Base-by-base conservation (phyloP, 23 tunicate species). In the Ciona savignyi region DNA sequence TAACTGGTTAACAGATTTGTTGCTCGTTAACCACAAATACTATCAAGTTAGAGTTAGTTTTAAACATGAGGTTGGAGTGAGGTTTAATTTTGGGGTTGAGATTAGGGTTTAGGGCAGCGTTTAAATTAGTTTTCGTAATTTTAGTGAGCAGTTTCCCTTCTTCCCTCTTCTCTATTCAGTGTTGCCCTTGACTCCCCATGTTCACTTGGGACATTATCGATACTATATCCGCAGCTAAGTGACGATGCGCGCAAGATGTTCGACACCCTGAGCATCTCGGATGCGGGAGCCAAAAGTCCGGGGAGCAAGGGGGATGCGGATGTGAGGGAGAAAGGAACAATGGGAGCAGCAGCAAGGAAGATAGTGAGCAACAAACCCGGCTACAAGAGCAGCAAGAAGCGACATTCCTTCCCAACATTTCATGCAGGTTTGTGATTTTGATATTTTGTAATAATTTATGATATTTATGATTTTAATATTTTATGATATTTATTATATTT, bases 361-460 rank as follows among this genome's bases (percentile, higher is more conserved):
- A 56, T 68, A 15, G 22, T 27, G 2, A 74, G 80, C 75, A 82
- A 33, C 70, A 82, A 82, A 56, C 87, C 74, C 22, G 75, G 75
- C 32, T 70, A 74, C n/a, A 82, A 82, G 32, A 79, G 68, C 33
- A 33, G 74, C 9, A 82, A 82, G 69, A 82, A 82, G 61, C 79
- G 87, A 51, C 87, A 82, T 74, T 82, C 87, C 27, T 82, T 82
- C 49, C 87, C 87, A 27, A 75, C 80, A 4, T 82, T 82, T 48
- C 70, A 74, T 63, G 70, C 87, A 56, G 80, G 87, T 82, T 4
- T n/a, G 67, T n/a, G 28, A 22, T 9, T 63, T 9, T n/a, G 22
- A 63, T 22, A 42, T 15, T 42, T 42, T 15, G 15, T 42, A 42
- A 6, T 42, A 15, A 6, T 15, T 42, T 42, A 15, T 9, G 56